Conservation (phyloP, 2,888 invertebrate species). For the Plagodis dolabraria region DNA sequence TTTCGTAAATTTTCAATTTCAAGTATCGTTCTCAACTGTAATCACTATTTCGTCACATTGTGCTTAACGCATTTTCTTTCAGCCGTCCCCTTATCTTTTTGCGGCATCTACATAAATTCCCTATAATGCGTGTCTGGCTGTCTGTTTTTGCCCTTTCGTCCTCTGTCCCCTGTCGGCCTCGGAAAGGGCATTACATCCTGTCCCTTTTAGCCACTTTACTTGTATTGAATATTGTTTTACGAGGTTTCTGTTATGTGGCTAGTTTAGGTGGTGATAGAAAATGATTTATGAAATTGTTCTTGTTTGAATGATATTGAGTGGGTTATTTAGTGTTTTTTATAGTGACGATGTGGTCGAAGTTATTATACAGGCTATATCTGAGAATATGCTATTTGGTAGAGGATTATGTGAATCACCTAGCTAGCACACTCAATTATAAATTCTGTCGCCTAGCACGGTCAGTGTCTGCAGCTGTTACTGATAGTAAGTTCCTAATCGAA, state of each 20-base stretch:
- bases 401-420: too few relatives aligned
- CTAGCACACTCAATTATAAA: too few relatives aligned
- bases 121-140: constrained; percentile 29
- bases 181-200: constrained; percentile 28
- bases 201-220: constrained; percentile 20
- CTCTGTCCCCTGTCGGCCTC: constrained; percentile 29
- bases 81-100: constrained; percentile 12
- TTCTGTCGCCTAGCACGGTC: too few relatives aligned
- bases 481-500: too few relatives aligned
- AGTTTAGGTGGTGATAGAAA: constrained; percentile 6
- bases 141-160: constrained; percentile 35
- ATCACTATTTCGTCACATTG: too few relatives aligned
- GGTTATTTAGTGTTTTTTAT: neutral
- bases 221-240: constrained; percentile 22
- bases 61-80: too few relatives aligned
- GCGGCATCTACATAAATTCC: constrained; percentile 27
- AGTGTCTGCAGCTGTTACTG: too few relatives aligned
- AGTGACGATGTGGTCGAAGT: too few relatives aligned
- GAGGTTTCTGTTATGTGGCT: constrained; percentile 8
- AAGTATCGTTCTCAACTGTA: too few relatives aligned
- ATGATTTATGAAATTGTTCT: neutral
- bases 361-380: too few relatives aligned
- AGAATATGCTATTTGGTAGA: too few relatives aligned
- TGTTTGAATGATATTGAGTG: neutral
- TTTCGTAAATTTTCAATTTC: too few relatives aligned